Conservation (phyloP, 2,797 vertebrate species). For the Geotrypetes seraphini region DNA sequence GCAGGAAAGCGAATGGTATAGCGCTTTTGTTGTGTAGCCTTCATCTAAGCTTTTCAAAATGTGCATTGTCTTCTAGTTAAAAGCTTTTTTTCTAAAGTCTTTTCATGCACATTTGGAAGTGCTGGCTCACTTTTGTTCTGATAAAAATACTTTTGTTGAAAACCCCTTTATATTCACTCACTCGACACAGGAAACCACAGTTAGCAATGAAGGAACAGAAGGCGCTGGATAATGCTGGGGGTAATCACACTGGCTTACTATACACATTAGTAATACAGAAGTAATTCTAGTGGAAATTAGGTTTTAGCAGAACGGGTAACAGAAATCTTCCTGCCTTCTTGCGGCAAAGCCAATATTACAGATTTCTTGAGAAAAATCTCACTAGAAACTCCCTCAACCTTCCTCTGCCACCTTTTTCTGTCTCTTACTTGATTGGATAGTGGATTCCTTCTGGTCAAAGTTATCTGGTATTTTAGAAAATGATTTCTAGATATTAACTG, state of each 20-base stretch:
- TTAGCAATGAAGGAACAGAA: neutral
- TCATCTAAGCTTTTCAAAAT: too few relatives aligned
- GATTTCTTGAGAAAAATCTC: too few relatives aligned
- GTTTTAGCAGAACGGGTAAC: conserved; percentile 29
- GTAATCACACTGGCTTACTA: conserved; percentile 37
- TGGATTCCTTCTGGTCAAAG: conserved; percentile 34
- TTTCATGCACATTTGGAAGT: neutral
- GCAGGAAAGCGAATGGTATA: too few relatives aligned
- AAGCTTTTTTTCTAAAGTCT: too few relatives aligned
- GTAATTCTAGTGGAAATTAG: conserved; percentile 45
- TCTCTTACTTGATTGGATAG: conserved; percentile 34
- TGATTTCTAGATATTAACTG: conserved; percentile 26
- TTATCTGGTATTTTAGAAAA: conserved; percentile 34
- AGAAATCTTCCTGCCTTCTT: conserved; percentile 26
- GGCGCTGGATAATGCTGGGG: conserved; percentile 30
- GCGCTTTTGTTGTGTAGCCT: too few relatives aligned
- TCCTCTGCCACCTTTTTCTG: neutral
- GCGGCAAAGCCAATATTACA: conserved; percentile 29
- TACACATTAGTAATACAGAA: conserved; percentile 40
- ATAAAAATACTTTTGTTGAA: neutral
- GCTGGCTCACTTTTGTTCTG: neutral
- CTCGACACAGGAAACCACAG: neutral
- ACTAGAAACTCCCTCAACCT: neutral
- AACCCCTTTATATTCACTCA: neutral
- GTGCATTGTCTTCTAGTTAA: too few relatives aligned